These are phyloP conservation scores for Choristoneura fumiferana DNA, from an alignment of 1,140 invertebrate species.

Conservation along the genomic window DNA sequence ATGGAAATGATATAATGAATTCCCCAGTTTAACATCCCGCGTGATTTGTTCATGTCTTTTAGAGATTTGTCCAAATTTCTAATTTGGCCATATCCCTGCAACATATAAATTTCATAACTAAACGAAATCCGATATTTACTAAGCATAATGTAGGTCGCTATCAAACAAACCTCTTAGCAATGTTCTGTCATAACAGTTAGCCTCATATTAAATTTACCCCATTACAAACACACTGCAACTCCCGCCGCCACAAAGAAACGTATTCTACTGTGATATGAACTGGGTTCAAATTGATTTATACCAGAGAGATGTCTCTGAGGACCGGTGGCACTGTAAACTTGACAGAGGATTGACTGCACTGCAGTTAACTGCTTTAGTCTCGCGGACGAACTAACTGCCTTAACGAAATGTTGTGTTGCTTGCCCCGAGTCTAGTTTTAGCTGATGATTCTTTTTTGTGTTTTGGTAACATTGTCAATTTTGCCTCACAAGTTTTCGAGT, in stretches of 20 bases:
- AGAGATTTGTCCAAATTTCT: no score
- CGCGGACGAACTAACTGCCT: background rate
- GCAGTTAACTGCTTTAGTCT: conserved; percentile 29
- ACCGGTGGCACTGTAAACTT: conserved; percentile 32
- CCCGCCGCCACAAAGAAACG: background rate
- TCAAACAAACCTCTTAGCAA: background rate
- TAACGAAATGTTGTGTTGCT: conserved; percentile 1
- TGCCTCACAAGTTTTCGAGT: no score
- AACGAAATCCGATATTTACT: no score
- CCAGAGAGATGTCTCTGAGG: background rate
- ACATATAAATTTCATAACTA: no score
- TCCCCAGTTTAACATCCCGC: no score
- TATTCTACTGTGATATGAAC: background rate
- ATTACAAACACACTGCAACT: conserved; percentile 6
- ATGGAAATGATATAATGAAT: no score
- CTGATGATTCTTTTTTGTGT: no score
- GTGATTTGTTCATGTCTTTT: no score
- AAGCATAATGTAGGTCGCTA: no score
- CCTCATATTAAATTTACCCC: conserved; percentile 14
- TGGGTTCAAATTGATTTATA: background rate
- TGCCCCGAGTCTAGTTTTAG: background rate
- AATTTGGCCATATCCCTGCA: no score
- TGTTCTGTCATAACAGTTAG: background rate
- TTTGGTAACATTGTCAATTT: no score
- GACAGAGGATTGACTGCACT: conserved; percentile 42